Evolutionary conservation across 2,113 vertebrate species (phyloP).

Genomic region (Edolisoma coerulescens): DNA sequence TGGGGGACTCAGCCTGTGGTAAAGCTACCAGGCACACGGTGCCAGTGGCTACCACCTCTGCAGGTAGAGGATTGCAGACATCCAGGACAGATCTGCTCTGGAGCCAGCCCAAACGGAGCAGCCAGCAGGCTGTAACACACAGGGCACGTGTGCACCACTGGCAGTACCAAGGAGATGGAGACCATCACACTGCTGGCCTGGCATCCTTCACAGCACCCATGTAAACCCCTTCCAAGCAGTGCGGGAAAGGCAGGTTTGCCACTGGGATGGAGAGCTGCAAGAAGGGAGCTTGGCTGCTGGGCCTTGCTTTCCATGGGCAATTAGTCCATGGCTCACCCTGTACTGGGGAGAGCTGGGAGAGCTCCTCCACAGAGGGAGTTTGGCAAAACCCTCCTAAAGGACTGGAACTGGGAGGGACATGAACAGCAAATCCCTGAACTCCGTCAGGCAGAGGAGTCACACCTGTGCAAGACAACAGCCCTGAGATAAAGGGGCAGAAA

Average conservation of each 20-base stretch:
- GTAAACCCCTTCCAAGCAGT: not conserved
- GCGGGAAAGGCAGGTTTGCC: not conserved
- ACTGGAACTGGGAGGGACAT: not conserved
- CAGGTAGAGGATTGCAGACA: not conserved
- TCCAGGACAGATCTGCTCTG: not conserved
- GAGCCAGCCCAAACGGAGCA: not conserved
- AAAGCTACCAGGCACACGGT: not conserved
- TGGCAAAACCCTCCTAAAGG: not conserved
- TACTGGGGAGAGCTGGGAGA: not conserved
- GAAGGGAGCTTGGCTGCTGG: not conserved
- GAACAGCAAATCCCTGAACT: not conserved
- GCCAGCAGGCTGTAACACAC: not conserved
- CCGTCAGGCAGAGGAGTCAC: not conserved
- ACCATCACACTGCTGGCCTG: not conserved
- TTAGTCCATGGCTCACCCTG: not conserved
- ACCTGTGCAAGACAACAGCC: not conserved
- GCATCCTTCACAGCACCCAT: not conserved
- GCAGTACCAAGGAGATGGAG: not conserved
- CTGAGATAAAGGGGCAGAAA: not conserved
- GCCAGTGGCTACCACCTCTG: not conserved
- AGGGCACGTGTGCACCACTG: accelerated
- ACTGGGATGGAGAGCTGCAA: accelerated
- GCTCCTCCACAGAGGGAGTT: not conserved
- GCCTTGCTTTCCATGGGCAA: not conserved
- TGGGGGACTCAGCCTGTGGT: accelerated